Evolutionary conservation across 2,888 invertebrate species (phyloP).

Genomic region (Ochlodes sylvanus): DNA sequence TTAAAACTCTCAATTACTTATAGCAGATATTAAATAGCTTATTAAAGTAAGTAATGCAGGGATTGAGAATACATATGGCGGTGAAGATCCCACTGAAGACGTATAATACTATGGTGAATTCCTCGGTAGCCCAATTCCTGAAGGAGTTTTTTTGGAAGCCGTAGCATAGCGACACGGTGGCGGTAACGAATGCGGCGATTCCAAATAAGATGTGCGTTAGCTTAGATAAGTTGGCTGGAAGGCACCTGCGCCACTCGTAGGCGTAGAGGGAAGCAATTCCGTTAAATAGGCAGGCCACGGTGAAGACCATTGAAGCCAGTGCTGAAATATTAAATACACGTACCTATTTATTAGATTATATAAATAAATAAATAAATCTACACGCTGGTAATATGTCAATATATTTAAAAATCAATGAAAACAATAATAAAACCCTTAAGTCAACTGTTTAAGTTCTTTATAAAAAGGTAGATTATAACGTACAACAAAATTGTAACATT

Average conservation of each 20-base stretch:
- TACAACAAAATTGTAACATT: too few relatives aligned
- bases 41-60: constrained; percentile 53
- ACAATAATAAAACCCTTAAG: too few relatives aligned
- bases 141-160: constrained; percentile 60
- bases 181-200: constrained; percentile 52
- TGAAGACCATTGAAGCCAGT: constrained; percentile 52
- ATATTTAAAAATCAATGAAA: too few relatives aligned
- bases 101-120: constrained; percentile 53
- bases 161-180: constrained; percentile 57
- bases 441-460: too few relatives aligned
- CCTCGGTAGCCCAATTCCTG: constrained; percentile 50
- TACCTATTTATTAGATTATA: neutral
- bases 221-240: constrained; percentile 49
- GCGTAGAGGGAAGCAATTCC: constrained; percentile 53
- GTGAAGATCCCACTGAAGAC: constrained; percentile 52
- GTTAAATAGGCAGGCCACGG: constrained; percentile 48
- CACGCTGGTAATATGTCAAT: too few relatives aligned
- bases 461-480: too few relatives aligned
- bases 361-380: too few relatives aligned
- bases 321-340: constrained; percentile 44
- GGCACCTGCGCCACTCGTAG: constrained; percentile 46
- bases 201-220: constrained; percentile 54
- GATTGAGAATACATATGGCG: constrained; percentile 56
- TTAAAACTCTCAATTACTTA: neutral
- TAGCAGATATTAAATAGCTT: constrained; percentile 42